Percentiles rank a stretch among this genome's conserved stretches.
phyloP scores from a whole-genome alignment of 2,113 vertebrate species.

The Lophochroa leadbeateri region DNA sequence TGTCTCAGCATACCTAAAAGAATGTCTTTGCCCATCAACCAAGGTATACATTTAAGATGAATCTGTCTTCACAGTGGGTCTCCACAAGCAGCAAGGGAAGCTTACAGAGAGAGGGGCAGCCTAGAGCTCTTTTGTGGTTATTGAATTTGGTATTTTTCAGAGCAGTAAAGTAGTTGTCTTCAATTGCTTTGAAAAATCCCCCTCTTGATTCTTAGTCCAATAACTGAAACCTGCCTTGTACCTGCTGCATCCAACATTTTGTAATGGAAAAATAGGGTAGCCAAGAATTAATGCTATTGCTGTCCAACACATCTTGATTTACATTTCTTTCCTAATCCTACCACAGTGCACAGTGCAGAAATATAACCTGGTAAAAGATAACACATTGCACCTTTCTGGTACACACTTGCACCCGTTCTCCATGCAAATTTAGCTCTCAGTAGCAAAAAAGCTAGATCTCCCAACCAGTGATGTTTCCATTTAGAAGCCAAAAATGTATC shows the following conservation, averaged over 20 bases:
- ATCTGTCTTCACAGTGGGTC: not conserved
- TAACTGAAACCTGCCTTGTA: not conserved
- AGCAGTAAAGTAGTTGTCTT: not conserved
- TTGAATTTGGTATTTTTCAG: not conserved
- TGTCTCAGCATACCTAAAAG: not conserved
- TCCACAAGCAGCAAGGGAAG: not conserved
- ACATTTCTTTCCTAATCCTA: not conserved
- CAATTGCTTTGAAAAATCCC: not conserved
- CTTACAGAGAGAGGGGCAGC: not conserved
- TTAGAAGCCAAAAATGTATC: not conserved
- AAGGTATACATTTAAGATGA: not conserved
- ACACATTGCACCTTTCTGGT: not conserved
- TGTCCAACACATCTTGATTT: not conserved
- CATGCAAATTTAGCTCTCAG: not conserved
- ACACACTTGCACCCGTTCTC: not conserved
- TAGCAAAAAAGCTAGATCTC: not conserved
- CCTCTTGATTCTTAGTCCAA: not conserved
- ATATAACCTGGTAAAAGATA: not conserved
- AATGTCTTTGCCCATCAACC: not conserved
- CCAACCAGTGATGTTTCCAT: not conserved
- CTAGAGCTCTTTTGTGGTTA: not conserved
- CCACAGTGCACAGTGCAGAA: not conserved
- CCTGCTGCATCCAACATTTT: not conserved
- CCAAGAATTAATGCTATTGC: not conserved
- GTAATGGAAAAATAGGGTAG: not conserved